Evolutionary conservation across 2,888 invertebrate species (phyloP), one percentile per base, ranked within the genome.

Genomic region (Chloromyia formosa): DNA sequence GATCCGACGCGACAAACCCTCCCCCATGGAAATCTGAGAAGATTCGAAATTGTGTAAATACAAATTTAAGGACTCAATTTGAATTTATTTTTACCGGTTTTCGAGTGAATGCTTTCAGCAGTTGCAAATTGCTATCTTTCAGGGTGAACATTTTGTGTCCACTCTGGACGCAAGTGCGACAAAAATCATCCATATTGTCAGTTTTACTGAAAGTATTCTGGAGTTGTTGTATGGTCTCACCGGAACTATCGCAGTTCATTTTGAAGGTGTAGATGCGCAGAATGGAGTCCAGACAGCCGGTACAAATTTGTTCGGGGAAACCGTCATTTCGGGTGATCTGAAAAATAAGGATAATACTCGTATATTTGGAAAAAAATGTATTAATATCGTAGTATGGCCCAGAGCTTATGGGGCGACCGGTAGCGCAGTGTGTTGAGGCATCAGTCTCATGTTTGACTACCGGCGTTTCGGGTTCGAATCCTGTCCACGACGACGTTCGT

Each of bases 291-390:
- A 73, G 60, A n/a, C 73, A 73, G n/a, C 45, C 18, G 12, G 61
- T 49, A 23, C 73, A 73, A 20, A 73, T 61, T 45, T 73, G 35
- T n/a, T 42, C 60, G 4, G 73, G 73, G 9, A 73, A 73, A 5
- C 73, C 73, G 60, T 73, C 73, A n/a, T 61, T 45, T 22, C 27
- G 14, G n/a, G 73, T 12, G 23, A 73, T 73, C 73, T 73, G 62
- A 18, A 16, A 14, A 53, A 53, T n/a, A n/a, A n/a, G 14, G 14
- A 45, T 14, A 45, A 45, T n/a, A n/a, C n/a, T n/a, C n/a, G n/a
- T n/a, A n/a, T n/a, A n/a, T n/a, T n/a, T n/a, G n/a, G n/a, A n/a
- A n/a, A n/a, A n/a, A n/a, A n/a, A n/a, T n/a, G n/a, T n/a, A n/a
- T n/a, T n/a, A n/a, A n/a, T n/a, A n/a, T n/a, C n/a, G n/a, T n/a